Conservation (phyloP, 2,888 invertebrate genomes). For the Tetragonula carbonaria region DNA sequence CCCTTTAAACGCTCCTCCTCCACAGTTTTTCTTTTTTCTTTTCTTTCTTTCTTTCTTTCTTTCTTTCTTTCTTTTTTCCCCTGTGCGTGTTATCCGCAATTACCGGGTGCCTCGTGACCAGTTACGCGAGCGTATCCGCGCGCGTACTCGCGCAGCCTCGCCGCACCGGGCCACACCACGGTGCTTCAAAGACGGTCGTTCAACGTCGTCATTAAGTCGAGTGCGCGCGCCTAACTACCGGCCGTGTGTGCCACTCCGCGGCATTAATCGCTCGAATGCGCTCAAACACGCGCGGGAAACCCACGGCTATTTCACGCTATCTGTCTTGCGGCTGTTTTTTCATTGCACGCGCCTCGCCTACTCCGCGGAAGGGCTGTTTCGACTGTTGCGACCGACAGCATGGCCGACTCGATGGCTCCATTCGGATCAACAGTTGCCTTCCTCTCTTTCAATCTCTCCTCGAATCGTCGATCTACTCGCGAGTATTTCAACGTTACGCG, state of each 20-base stretch:
- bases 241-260: conserved; percentile 23
- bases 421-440: not conserved
- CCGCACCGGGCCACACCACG: conserved; percentile 21
- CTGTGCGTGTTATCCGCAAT: conserved; percentile 39
- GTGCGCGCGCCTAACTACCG: conserved; percentile 42
- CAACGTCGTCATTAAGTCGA: conserved; percentile 61
- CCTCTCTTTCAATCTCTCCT: not conserved
- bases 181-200: conserved; percentile 47
- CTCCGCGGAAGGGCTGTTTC: not conserved
- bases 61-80: no score
- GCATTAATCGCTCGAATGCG: conserved; percentile 47
- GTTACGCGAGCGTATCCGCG: conserved; percentile 31
- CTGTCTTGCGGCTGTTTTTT: not conserved
- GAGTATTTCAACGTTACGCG: not conserved
- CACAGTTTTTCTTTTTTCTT: conserved; percentile 17
- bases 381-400: not conserved
- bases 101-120: conserved; percentile 44
- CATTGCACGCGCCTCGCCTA: not conserved
- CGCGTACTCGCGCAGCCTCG: conserved; percentile 18
- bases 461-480: not conserved
- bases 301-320: conserved; percentile 28
- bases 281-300: conserved; percentile 42
- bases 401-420: not conserved
- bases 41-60: no score
- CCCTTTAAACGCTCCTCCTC: conserved; percentile 43